Evolutionary conservation across 1,140 invertebrate species (phyloP).

Genomic region (Holcopasites calliopsidis): DNA sequence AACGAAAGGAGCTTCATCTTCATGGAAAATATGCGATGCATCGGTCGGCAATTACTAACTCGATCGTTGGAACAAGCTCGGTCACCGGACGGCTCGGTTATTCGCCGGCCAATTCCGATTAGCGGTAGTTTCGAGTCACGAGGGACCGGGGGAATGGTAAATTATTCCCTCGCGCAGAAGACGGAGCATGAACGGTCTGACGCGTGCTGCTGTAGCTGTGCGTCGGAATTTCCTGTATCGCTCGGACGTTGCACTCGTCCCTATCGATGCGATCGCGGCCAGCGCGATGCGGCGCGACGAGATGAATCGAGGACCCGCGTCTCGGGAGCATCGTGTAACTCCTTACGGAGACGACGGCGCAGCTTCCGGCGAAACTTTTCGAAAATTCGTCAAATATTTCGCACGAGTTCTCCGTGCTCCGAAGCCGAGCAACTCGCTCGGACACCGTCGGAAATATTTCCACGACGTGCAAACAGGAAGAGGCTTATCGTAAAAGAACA

Average conservation of each 20-base stretch:
- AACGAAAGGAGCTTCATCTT: background rate
- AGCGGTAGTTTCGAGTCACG: background rate
- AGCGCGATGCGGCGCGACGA: background rate
- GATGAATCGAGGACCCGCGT: background rate
- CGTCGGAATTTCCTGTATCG: background rate
- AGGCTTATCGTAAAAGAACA: slow-evolving; percentile 18
- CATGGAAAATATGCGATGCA: background rate
- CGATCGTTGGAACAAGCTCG: background rate
- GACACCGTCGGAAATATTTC: background rate
- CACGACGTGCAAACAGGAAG: background rate
- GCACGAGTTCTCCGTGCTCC: background rate
- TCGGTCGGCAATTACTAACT: background rate
- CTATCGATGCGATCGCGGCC: background rate
- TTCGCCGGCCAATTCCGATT: background rate
- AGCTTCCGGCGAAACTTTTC: too few relatives aligned
- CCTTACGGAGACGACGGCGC: too few relatives aligned
- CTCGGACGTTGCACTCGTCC: background rate
- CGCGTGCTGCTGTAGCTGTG: background rate
- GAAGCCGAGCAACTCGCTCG: background rate
- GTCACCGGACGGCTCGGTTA: background rate
- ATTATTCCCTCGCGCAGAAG: background rate
- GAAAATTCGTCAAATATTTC: too few relatives aligned
- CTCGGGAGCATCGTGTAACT: background rate
- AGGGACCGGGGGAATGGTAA: too few relatives aligned
- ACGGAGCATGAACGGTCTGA: too few relatives aligned